These are phyloP conservation scores for Hipparchia semele DNA, from an alignment of 2,888 invertebrate species.

Conservation along the genomic window DNA sequence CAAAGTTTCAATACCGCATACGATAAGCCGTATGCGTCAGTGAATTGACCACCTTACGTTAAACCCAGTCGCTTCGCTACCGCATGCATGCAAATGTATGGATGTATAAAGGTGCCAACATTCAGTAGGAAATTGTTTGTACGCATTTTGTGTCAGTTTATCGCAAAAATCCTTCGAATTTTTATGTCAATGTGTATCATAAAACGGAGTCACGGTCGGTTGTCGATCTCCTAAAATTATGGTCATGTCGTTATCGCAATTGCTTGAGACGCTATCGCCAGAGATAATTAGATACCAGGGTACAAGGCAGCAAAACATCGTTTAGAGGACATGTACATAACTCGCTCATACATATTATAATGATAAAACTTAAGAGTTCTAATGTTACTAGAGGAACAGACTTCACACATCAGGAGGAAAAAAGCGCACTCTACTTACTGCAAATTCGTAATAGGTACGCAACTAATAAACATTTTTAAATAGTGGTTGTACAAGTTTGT, in stretches of 20 bases:
- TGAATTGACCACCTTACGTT: no score
- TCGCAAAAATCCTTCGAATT: slow-evolving; percentile 70
- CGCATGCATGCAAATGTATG: no score
- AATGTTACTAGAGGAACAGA: neutral
- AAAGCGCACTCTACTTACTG: neutral
- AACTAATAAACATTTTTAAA: neutral
- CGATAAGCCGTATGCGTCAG: no score
- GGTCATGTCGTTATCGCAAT: slow-evolving; percentile 67
- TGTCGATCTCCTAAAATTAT: slow-evolving; percentile 80
- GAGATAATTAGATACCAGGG: slow-evolving; percentile 56
- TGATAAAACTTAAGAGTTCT: neutral
- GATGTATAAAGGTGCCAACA: neutral
- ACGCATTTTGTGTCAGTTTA: slow-evolving; percentile 65
- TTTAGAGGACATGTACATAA: slow-evolving; percentile 35
- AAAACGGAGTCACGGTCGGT: slow-evolving; percentile 79
- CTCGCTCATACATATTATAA: slow-evolving; percentile 3
- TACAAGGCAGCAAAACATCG: slow-evolving; percentile 46
- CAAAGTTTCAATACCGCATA: no score
- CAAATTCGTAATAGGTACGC: neutral
- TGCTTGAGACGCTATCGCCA: slow-evolving; percentile 56
- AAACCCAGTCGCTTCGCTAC: no score
- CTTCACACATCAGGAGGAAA: neutral
- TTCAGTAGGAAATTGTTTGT: slow-evolving; percentile 45
- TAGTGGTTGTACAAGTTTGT: no score
- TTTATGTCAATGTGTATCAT: slow-evolving; percentile 59